These are phyloP conservation scores for Altica lythri DNA, from an alignment of 2,888 invertebrate genomes.

Conservation along the genomic window DNA sequence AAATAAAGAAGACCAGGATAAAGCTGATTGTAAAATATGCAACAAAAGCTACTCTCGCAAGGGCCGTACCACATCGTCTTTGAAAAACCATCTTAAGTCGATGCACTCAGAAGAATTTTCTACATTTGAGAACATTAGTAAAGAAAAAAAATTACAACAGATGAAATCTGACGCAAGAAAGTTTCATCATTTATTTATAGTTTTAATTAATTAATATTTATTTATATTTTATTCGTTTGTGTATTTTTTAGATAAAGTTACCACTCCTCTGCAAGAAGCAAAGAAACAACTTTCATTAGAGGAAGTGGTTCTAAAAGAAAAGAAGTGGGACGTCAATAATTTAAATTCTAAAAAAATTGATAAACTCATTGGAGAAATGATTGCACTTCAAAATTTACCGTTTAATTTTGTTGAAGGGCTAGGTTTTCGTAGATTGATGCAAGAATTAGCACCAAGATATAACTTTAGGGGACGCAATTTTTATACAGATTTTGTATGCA, in stretches of 20 bases:
- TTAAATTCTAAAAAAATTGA: slow-evolving; percentile 11
- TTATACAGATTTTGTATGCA: neutral
- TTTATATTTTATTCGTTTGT: neutral
- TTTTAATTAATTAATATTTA: neutral
- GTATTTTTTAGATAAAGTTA: slow-evolving; percentile 11
- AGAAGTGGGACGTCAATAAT: slow-evolving; percentile 10
- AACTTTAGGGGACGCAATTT: no score
- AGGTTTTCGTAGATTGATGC: slow-evolving; percentile 1
- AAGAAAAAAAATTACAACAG: neutral
- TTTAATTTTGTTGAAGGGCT: slow-evolving; percentile 13
- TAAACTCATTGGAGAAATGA: slow-evolving; percentile 14
- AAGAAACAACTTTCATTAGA: slow-evolving; percentile 13
- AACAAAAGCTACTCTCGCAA: slow-evolving; percentile 3
- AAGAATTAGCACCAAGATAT: slow-evolving; percentile 9
- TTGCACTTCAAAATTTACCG: slow-evolving; percentile 11
- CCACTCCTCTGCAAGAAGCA: slow-evolving; percentile 8
- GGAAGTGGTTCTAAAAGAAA: slow-evolving; percentile 12
- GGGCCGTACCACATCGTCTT: slow-evolving; percentile 5
- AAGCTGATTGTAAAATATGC: no score
- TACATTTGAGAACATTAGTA: slow-evolving; percentile 3
- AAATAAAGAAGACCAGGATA: no score
- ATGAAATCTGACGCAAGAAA: neutral
- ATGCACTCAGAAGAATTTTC: slow-evolving; percentile 3
- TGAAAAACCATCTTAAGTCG: slow-evolving; percentile 2
- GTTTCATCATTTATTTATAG: neutral